Percentiles rank a stretch among this genome's conserved stretches.
Conservation (phyloP, 2,888 invertebrate species). For the Zeuzera pyrina region DNA sequence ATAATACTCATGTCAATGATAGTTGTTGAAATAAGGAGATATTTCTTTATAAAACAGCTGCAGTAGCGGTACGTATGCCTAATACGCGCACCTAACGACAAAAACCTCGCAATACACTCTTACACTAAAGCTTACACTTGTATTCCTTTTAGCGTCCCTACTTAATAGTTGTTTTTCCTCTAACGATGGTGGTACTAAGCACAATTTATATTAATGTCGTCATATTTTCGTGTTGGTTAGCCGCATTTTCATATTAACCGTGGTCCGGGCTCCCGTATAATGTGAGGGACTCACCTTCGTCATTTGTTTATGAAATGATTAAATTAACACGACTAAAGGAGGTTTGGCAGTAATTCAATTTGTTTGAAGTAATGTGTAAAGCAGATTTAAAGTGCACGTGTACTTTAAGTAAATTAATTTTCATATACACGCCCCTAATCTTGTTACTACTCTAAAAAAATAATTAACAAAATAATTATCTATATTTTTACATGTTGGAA, state of each 20-base stretch:
- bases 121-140: constrained; percentile 6
- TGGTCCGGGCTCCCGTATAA: constrained; percentile 51
- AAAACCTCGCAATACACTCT: not conserved
- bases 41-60: too few species aligned
- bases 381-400: too few species aligned
- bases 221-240: constrained; percentile 63
- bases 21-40: too few species aligned
- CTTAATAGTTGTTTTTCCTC: constrained; percentile 23
- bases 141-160: constrained; percentile 18
- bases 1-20: too few species aligned
- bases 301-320: constrained; percentile 64
- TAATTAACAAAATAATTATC: too few species aligned
- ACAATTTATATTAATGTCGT: constrained; percentile 66
- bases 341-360: too few species aligned
- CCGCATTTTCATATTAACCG: constrained; percentile 65
- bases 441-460: too few species aligned
- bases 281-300: constrained; percentile 56
- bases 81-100: too few species aligned
- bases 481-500: too few species aligned
- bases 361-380: too few species aligned
- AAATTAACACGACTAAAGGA: constrained; percentile 58
- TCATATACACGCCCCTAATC: too few species aligned
- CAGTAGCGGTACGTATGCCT: too few species aligned
- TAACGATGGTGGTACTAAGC: constrained; percentile 33
- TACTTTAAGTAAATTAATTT: constrained; percentile 40